Conservation (phyloP, 2,888 invertebrate genomes). For the Pediacus dermestoides region DNA sequence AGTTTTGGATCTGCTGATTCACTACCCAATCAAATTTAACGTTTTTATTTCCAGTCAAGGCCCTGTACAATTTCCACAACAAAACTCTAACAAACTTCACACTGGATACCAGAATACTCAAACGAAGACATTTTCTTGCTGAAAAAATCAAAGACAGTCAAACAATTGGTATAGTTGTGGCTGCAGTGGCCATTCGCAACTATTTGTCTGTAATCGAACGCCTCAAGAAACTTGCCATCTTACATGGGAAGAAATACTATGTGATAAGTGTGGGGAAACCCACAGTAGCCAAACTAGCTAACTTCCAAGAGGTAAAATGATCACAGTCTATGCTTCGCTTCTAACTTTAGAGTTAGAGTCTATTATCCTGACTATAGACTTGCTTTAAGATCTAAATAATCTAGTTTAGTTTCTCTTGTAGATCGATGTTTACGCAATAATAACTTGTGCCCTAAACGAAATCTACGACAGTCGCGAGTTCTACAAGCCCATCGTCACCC, state of each 20-base stretch:
- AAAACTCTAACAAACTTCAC: conserved; percentile 38
- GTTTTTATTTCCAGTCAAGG: conserved; percentile 50
- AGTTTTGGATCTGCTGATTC: neutral
- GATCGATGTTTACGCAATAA: conserved; percentile 88
- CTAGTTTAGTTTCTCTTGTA: conserved; percentile 44
- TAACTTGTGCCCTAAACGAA: conserved; percentile 89
- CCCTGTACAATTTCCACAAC: conserved; percentile 56
- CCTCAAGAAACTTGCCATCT: conserved; percentile 67
- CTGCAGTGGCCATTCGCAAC: conserved; percentile 80
- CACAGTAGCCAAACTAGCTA: conserved; percentile 91
- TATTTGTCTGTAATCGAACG: conserved; percentile 72
- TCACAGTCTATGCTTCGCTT: too few relatives aligned
- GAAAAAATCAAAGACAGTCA: conserved; percentile 90
- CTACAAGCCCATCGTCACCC: conserved; percentile 85
- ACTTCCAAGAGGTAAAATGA: conserved; percentile 74
- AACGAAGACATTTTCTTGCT: conserved; percentile 75
- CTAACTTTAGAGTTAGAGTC: too few relatives aligned
- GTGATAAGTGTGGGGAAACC: conserved; percentile 92
- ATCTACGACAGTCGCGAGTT: conserved; percentile 81
- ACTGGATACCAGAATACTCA: conserved; percentile 61
- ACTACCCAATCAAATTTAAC: conserved; percentile 8
- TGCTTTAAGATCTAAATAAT: neutral
- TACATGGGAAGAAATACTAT: conserved; percentile 82
- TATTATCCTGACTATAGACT: too few relatives aligned
- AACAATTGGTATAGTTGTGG: conserved; percentile 85